Conservation (phyloP, 2,797 vertebrate species). For the Urophycis tenuis region DNA sequence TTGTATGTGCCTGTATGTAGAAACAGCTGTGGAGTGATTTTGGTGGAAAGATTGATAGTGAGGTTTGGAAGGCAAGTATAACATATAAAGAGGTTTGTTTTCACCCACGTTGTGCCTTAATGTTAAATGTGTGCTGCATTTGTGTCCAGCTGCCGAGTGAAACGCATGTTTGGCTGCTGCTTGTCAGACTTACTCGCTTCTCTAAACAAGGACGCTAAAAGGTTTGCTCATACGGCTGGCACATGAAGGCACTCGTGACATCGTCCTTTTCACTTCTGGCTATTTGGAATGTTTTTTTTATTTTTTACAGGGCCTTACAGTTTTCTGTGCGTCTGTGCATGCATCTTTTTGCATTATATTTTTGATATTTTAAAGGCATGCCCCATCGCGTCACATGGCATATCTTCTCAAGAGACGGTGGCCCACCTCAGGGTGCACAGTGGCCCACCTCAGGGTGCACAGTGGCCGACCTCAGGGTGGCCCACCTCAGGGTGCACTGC, state of each 20-base stretch:
- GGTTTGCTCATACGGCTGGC: constrained; percentile 22
- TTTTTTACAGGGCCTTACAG: constrained; percentile 3
- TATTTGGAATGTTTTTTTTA: constrained; percentile 22
- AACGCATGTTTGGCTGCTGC: constrained; percentile 62
- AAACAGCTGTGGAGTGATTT: constrained; percentile 98
- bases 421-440: not conserved
- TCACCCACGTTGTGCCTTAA: constrained; percentile 28
- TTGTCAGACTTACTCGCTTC: no score
- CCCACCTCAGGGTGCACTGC: not conserved
- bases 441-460: not conserved
- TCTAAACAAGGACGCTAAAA: constrained; percentile 21
- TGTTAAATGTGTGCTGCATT: constrained; percentile 29
- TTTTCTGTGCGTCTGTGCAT: not conserved
- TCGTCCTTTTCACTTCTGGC: constrained; percentile 11
- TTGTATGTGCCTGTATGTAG: constrained; percentile 76
- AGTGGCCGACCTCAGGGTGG: not conserved
- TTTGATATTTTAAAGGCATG: not conserved
- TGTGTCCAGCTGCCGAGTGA: constrained; percentile 35
- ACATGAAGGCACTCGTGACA: constrained; percentile 22
- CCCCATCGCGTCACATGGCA: not conserved
- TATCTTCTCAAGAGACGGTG: not conserved
- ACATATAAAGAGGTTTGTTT: constrained; percentile 36
- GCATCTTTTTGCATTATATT: not conserved
- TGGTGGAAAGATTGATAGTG: constrained; percentile 99
- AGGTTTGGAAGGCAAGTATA: constrained; percentile 83